Evolutionary conservation across 1,140 invertebrate species (phyloP), one percentile per base, ranked within the genome.

Genomic region (Neodiprion fabricii): DNA sequence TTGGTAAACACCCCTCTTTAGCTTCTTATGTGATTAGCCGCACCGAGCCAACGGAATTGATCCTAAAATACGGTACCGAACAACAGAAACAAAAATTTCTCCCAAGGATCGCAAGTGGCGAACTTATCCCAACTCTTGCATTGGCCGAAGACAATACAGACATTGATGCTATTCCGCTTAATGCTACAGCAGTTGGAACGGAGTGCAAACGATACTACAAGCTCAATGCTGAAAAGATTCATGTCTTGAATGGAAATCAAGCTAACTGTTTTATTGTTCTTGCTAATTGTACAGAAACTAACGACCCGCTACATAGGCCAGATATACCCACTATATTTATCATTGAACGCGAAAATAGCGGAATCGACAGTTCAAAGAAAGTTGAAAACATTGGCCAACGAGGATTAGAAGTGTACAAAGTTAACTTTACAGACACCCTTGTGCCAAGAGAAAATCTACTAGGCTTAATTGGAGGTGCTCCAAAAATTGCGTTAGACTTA

Each of bases 331-430:
- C 92, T 0, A 91, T 93, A 5, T 96, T 97, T 79, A 88, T 97
- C 72, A 93, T 98, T 1, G 95, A 97, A 75, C 87, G 91, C 74
- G 83, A 86, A 28, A 92, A 91, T 79, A 90, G 91, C 10, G 95
- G 95, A 28, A 90, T 98, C 0, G 91, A 89, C 1, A 90, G 90
- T 80, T 92, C 92, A 11, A 88, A 92, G 12, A 89, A 91, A n/a
- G 92, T 94, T 76, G 91, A 93, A 72, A 95, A 94, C 66, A 91
- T 96, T 82, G 96, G 95, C 0, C 94, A 94, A 71, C 91, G 83
- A 88, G 87, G 86, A 73, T 80, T 72, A 73, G 80, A 72, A 28
- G 61, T 80, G 48, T 85, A 75, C 67, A 82, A 84, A 9, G 79
- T 93, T 0, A 80, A 73, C 28, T 91, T 93, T 74, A 78, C 89